Evolutionary conservation across 1,140 invertebrate genomes (phyloP), one percentile per base, ranked within the genome.

Genomic region (Stegodyphus mimosarum): DNA sequence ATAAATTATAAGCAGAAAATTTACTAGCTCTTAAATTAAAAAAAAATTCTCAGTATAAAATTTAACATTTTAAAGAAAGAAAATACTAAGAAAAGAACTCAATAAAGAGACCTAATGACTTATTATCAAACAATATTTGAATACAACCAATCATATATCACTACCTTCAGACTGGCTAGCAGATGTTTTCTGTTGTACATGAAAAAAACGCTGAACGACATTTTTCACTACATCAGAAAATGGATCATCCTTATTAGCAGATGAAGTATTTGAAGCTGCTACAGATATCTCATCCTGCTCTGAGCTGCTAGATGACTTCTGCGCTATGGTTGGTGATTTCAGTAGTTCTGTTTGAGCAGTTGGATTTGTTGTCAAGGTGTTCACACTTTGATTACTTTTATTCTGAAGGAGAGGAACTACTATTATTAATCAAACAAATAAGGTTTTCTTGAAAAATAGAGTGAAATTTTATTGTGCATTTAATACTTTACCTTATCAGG

Each of bases 161-260:
- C 64, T 76, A 76, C 74, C 11, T 63, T 76, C 74, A 63, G 49
- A 63, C 64, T 76, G 74, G 6, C 11, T 11, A 13, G 10, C 48
- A 18, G 64, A 5, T 11, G 81, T 72, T 69, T 84, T 84, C 17
- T 84, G 81, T 5, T 84, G 81, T 2, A 75, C 81, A 84, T 76
- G 81, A 13, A 76, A 67, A 53, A 76, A 72, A 18, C 81, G 72
- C 51, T 84, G 81, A 70, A 64, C 73, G 69, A 84, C 81, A 84
- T 76, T 84, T 69, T 84, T 84, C 10, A 84, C 81, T 7, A 84
- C 17, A 76, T 84, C 81, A 17, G 81, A 76, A 70, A 84, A 84
- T 7, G 73, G 69, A 7, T 84, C 81, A n/a, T 84, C 81, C 69
- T 84, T 84, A 50, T 55, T 84, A 11, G 60, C 10, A 69, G 63